phyloP scores from a whole-genome alignment of 2,113 vertebrate species.

The Salminus brasiliensis region DNA sequence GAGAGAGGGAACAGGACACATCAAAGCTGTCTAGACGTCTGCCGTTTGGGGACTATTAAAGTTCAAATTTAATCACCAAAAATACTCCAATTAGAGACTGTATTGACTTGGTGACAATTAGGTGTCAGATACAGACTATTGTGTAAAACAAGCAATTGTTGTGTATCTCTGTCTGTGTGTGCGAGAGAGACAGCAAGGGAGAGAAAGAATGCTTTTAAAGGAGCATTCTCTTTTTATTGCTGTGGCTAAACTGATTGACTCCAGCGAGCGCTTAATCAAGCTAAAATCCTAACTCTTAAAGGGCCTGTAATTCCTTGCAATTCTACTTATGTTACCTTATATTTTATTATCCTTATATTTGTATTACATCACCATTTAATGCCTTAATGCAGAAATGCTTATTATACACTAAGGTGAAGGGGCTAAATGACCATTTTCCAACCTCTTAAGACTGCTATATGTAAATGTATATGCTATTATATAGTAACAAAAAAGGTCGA shows the following conservation, averaged over 20 bases:
- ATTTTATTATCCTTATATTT: too few species aligned
- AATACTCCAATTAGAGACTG: conserved; percentile 10
- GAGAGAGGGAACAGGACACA: not conserved
- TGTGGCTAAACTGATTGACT: not conserved
- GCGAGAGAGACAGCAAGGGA: not conserved
- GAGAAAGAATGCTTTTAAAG: not conserved
- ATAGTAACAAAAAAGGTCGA: too few species aligned
- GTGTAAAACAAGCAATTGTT: not conserved
- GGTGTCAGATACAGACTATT: not conserved
- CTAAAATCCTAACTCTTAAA: not conserved
- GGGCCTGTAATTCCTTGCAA: too few species aligned
- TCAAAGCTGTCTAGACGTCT: conserved; percentile 3
- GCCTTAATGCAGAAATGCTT: too few species aligned
- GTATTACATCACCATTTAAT: too few species aligned
- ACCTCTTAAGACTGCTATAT: too few species aligned
- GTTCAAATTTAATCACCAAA: conserved; percentile 31
- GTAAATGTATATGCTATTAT: too few species aligned
- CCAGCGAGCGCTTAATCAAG: not conserved
- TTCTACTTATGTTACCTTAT: too few species aligned
- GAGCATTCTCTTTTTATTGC: not conserved
- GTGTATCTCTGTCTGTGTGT: not conserved
- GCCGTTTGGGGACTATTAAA: conserved; percentile 12
- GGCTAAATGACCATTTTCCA: too few species aligned
- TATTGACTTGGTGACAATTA: conserved; percentile 17
- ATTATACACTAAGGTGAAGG: too few species aligned